A percentile compares a stretch with the other conserved stretches of the same genome.
Evolutionary conservation across 2,888 invertebrate genomes (phyloP).

Genomic region (Eupithecia vulgata): DNA sequence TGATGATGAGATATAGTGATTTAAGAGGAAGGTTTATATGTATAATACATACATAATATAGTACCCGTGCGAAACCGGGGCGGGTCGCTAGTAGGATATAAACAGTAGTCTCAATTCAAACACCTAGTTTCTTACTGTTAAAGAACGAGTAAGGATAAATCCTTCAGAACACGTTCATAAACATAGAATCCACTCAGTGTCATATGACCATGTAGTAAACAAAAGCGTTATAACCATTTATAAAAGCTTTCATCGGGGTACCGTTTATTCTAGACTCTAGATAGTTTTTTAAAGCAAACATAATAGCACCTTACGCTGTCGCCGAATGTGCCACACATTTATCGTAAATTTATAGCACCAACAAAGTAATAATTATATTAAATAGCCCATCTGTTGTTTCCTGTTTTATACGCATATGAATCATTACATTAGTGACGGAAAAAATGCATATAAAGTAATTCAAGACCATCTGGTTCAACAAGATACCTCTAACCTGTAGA

Average conservation of each 20-base stretch:
- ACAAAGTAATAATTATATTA: conserved; percentile 2
- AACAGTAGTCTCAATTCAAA: no score
- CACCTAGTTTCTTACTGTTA: background rate
- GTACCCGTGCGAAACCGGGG: no score
- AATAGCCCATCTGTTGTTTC: background rate
- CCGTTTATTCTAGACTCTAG: background rate
- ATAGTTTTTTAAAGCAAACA: background rate
- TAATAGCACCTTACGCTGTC: background rate
- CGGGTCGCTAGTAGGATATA: no score
- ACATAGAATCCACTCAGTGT: background rate
- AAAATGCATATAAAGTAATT: conserved; percentile 4
- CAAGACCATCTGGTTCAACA: conserved; percentile 17
- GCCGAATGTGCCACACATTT: background rate
- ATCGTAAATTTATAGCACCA: conserved; percentile 12
- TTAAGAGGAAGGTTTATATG: no score
- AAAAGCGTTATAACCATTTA: background rate
- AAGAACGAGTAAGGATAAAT: background rate
- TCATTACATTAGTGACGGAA: conserved; percentile 10
- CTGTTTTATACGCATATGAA: conserved; percentile 6
- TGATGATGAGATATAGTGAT: no score
- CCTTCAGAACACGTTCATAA: conserved; percentile 3
- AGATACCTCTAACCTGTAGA: background rate
- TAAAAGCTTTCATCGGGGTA: background rate
- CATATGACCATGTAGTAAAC: background rate
- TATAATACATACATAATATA: no score